Evolutionary conservation across 2,113 vertebrate species (phyloP), one percentile per base, ranked within the genome.

Genomic region (Thinocorus orbignyianus): DNA sequence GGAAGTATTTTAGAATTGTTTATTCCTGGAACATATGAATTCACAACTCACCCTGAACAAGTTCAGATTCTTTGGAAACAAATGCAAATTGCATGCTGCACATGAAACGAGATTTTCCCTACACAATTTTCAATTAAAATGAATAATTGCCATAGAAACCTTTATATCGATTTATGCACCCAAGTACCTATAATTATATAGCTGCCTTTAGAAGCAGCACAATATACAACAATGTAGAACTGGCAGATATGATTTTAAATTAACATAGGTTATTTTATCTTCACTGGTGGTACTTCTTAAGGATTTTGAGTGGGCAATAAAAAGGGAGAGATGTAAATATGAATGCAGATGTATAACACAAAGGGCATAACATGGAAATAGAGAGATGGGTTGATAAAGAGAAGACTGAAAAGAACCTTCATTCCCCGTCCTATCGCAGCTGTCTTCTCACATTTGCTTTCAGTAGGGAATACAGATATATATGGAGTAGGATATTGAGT

Each of bases 61-160:
- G 22, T 88, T 83, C 52, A 52, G 9, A 76, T 84, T 91, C 69
- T 86, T 88, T 57, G 66, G 86, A 93, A 96, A 93, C 30, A 94
- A 77, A 93, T 86, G 76, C 33, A 84, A 49, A 96, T 84, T 81
- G 15, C 1, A 6, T 84, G 57, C 69, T 86, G 58, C 48, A 71
- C 78, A 91, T 87, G 70, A 83, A 93, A 58, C 6, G 7, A 82
- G 35, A 57, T 92, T 92, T 94, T 74, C 24, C 70, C 31, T 80
- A n/a, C 35, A 68, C 46, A 92, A 49, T 96, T 96, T 97, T 96
- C 81, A 88, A 90, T 95, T 96, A 93, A 91, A 88, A 94, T 92
- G 72, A 91, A 86, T 93, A 97, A 96, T 96, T 95, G 88, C 66
- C 52, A 86, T 65, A 71, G 88, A 95, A 97, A 95, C 89, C 23